A percentile compares a stretch with the other conserved stretches of the same genome.
Evolutionary conservation across 2,113 vertebrate genomes (phyloP).

Genomic region (Ramphastos sulfuratus): DNA sequence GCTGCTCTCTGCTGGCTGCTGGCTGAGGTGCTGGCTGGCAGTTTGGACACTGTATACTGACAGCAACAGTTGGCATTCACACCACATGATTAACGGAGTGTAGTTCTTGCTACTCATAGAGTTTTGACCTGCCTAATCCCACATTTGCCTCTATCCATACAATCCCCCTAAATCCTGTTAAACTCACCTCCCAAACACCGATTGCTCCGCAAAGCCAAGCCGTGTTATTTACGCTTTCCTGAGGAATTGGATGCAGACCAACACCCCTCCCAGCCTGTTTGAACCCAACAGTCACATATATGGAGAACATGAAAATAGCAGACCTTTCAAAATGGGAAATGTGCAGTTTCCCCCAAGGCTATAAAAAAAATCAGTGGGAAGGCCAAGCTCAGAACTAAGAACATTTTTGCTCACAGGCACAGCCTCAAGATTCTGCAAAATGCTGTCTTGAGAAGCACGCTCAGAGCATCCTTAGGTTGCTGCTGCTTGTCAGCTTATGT

Average conservation of each 20-base stretch:
- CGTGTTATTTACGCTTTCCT: neutral
- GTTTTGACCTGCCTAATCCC: neutral
- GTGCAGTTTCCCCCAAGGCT: neutral
- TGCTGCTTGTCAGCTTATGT: neutral
- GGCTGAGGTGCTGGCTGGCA: neutral
- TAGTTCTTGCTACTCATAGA: neutral
- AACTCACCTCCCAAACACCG: neutral
- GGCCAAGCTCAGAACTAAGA: conserved; percentile 22
- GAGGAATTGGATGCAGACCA: neutral
- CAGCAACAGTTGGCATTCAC: neutral
- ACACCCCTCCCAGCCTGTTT: neutral
- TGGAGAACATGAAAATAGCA: neutral
- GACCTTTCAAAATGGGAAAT: conserved; percentile 23
- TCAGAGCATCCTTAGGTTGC: neutral
- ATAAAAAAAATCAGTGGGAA: neutral
- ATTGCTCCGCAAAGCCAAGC: neutral
- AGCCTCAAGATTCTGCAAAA: conserved; percentile 6
- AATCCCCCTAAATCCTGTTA: neutral
- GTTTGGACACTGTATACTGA: neutral
- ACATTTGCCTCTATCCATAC: neutral
- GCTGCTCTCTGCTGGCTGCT: too few relatives aligned
- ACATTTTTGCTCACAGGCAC: neutral
- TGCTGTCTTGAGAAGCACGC: neutral
- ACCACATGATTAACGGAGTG: neutral
- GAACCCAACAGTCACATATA: neutral